Evolutionary conservation across 2,888 invertebrate species (phyloP).

Genomic region (Diabrotica balteata): DNA sequence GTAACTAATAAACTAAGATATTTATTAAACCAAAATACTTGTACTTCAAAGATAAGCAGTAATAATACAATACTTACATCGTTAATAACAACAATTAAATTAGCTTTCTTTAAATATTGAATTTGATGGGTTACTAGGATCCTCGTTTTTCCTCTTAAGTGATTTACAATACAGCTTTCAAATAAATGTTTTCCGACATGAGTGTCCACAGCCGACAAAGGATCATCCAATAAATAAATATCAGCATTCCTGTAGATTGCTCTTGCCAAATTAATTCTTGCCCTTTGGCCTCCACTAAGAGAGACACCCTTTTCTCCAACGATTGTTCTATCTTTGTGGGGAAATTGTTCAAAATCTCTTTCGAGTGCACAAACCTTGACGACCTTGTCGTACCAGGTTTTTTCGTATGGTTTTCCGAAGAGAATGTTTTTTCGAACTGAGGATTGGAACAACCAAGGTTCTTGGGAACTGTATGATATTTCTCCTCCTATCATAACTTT

Average conservation of each 20-base stretch:
- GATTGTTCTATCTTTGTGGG: slow-evolving; percentile 78
- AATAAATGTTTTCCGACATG: slow-evolving; percentile 86
- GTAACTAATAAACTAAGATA: too few relatives aligned
- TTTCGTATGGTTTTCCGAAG: slow-evolving; percentile 66
- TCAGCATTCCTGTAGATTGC: slow-evolving; percentile 83
- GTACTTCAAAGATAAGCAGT: too few relatives aligned
- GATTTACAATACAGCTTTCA: slow-evolving; percentile 73
- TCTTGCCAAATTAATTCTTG: slow-evolving; percentile 84
- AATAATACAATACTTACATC: slow-evolving; percentile 61
- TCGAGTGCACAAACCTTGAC: slow-evolving; percentile 74
- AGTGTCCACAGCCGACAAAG: slow-evolving; percentile 86
- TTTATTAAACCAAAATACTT: too few relatives aligned
- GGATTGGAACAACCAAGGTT: slow-evolving; percentile 84
- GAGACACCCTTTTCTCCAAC: slow-evolving; percentile 77
- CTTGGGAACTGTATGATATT: slow-evolving; percentile 79
- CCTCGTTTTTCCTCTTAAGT: slow-evolving; percentile 70
- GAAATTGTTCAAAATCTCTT: slow-evolving; percentile 74
- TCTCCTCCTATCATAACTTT: slow-evolving; percentile 70
- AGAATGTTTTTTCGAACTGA: slow-evolving; percentile 88
- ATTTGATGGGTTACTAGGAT: slow-evolving; percentile 78
- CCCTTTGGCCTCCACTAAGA: slow-evolving; percentile 81
- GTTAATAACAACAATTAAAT: slow-evolving; percentile 67
- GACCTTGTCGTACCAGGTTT: slow-evolving; percentile 59
- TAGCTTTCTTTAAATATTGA: slow-evolving; percentile 69
- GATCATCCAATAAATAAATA: slow-evolving; percentile 87